Evolutionary conservation across 2,888 invertebrate species (phyloP), one percentile per base, ranked within the genome.

Genomic region (Erebia aethiops): DNA sequence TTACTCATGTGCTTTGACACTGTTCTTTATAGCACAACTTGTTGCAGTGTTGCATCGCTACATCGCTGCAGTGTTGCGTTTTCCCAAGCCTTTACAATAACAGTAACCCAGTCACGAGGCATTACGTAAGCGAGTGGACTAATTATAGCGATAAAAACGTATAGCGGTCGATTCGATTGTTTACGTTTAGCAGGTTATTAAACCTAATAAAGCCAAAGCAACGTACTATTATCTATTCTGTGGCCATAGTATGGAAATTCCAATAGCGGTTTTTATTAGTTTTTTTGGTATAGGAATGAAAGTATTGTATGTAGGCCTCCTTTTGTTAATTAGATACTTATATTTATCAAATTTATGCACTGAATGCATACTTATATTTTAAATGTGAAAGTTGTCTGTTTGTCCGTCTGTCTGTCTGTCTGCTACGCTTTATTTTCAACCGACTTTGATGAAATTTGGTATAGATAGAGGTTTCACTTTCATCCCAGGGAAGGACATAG

Each of bases 51-150:
- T 35, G 7, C 2, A 43, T 43, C 5, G 43, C 43, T 43, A 3
- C 11, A 11, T 9, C 43, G 43, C 46, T 54, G 10, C 54, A 10
- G 18, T 18, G 18, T 8, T 18, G 11, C 18, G 18, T 18, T 54
- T 16, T 18, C 2, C 16, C 54, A 54, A 54, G 16, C 18, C 54
- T 54, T 54, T 11, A 57, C 49, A 49, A 21, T 66, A 68, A 64
- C 49, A 56, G 66, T 66, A 68, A 72, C 61, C 56, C 66, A 71
- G 72, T 69, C 71, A 72, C 72, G 69, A 69, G 60, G 61, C 4
- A 43, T 74, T 71, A 71, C 69, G 67, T 69, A 49, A 64, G 21
- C 57, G 1, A 63, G 41, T 58, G 43, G 52, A 61, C 41, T 68
- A 58, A 72, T 72, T 72, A 18, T 62, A 62, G 21, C 35, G 1